Conservation (phyloP, 2,113 vertebrate genomes). For the Opisthocomus hoazin region DNA sequence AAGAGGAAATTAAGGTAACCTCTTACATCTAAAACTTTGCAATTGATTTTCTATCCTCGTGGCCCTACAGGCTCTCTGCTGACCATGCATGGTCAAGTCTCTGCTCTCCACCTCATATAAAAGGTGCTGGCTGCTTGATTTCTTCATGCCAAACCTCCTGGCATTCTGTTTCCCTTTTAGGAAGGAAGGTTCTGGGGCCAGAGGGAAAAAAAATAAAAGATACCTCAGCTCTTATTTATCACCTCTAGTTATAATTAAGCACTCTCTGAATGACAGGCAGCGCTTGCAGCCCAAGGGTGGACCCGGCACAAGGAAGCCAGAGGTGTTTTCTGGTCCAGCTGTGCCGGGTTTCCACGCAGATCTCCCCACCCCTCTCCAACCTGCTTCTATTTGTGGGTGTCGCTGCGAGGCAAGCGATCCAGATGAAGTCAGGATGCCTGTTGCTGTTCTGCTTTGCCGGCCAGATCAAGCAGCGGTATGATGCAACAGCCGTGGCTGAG, state of each 20-base stretch:
- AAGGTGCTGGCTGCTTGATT: background rate
- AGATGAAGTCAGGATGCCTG: background rate
- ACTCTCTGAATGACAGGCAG: background rate
- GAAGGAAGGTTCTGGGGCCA: background rate
- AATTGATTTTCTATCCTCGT: fast-evolving
- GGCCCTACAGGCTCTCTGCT: background rate
- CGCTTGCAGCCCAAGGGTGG: background rate
- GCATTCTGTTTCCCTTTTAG: background rate
- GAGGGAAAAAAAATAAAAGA: background rate
- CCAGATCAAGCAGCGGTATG: background rate
- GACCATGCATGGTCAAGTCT: background rate
- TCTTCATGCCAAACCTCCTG: background rate
- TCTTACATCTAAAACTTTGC: background rate
- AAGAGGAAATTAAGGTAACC: background rate
- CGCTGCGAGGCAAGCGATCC: background rate
- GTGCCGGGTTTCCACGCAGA: background rate
- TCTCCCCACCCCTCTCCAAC: background rate
- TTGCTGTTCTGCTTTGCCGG: background rate
- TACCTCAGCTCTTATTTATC: background rate
- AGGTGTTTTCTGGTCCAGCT: background rate
- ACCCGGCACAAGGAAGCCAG: background rate
- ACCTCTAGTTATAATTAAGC: background rate
- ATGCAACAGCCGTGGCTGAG: background rate
- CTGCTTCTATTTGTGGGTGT: background rate
- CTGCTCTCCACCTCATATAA: background rate